A percentile compares a stretch with the other conserved stretches of the same genome.
Evolutionary conservation across 2,888 invertebrate species (phyloP).

Genomic region (Isotomurus palustris): DNA sequence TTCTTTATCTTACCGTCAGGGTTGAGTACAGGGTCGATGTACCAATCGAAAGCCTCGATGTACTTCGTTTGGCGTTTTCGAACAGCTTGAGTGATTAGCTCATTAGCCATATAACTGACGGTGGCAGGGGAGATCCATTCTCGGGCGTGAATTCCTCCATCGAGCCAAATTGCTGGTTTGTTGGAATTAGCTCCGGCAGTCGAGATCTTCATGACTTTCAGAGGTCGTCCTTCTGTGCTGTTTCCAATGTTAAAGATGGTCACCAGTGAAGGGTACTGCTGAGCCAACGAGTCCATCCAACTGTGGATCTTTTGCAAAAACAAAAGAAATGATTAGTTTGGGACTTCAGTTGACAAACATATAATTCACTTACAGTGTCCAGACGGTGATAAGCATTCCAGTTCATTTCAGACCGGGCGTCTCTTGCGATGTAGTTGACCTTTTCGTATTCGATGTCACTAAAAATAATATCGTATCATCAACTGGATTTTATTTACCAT

Average conservation of each 20-base stretch:
- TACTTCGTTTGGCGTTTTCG: constrained; percentile 55
- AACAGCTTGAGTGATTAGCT: constrained; percentile 56
- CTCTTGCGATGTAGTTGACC: constrained; percentile 23
- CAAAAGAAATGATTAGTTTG: not conserved
- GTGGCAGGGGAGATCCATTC: constrained; percentile 70
- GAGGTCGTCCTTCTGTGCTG: constrained; percentile 66
- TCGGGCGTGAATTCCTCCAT: constrained; percentile 52
- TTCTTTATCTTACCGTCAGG: constrained; percentile 60
- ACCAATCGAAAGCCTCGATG: constrained; percentile 59
- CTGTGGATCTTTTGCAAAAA: constrained; percentile 30
- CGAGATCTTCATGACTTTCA: constrained; percentile 49
- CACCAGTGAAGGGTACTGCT: constrained; percentile 61
- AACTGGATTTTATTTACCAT: not conserved
- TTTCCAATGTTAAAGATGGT: constrained; percentile 67
- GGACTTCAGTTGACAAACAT: not conserved
- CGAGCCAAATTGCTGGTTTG: constrained; percentile 53
- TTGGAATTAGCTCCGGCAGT: constrained; percentile 53
- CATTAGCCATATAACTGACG: constrained; percentile 66
- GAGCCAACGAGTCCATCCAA: constrained; percentile 61
- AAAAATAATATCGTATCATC: not conserved
- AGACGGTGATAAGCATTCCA: constrained; percentile 41
- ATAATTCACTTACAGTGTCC: constrained; percentile 27
- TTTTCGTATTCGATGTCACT: constrained; percentile 32
- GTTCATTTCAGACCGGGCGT: constrained; percentile 28
- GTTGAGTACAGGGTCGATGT: constrained; percentile 69